These are phyloP conservation scores for Cossypha dichroa DNA, from an alignment of 2,797 vertebrate genomes.

Conservation along the genomic window DNA sequence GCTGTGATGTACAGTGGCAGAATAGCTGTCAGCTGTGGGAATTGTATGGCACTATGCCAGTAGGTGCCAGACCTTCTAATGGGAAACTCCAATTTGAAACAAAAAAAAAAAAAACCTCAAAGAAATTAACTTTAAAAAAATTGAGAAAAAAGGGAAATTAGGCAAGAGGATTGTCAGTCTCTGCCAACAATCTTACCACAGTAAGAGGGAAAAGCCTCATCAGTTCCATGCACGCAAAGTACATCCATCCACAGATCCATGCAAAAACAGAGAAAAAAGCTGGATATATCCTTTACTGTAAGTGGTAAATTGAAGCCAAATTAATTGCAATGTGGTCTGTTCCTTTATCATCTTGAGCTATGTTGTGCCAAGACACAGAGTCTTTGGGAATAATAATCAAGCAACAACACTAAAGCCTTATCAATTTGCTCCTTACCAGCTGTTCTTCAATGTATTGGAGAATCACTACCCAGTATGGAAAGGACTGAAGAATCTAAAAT, in stretches of 20 bases:
- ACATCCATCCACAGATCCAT: not conserved
- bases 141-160: not conserved
- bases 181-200: not conserved
- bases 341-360: not conserved
- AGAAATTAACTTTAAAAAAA: fast-evolving
- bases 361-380: not conserved
- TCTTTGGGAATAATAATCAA: not conserved
- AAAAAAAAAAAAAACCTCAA: not conserved
- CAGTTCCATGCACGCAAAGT: not conserved
- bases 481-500: not conserved
- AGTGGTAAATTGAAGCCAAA: not conserved
- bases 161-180: not conserved
- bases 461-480: not conserved
- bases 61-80: not conserved
- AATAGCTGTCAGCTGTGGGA: not conserved
- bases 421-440: not conserved
- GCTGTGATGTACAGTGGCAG: not conserved
- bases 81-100: not conserved
- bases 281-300: not conserved
- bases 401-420: not conserved
- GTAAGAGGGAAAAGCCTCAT: not conserved
- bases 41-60: not conserved
- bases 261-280: not conserved
- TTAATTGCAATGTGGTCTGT: not conserved
- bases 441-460: not conserved